Percentiles rank a stretch among this genome's conserved stretches.
Evolutionary conservation across 2,888 invertebrate genomes (phyloP).

Genomic region (Oxystoma pomonae): DNA sequence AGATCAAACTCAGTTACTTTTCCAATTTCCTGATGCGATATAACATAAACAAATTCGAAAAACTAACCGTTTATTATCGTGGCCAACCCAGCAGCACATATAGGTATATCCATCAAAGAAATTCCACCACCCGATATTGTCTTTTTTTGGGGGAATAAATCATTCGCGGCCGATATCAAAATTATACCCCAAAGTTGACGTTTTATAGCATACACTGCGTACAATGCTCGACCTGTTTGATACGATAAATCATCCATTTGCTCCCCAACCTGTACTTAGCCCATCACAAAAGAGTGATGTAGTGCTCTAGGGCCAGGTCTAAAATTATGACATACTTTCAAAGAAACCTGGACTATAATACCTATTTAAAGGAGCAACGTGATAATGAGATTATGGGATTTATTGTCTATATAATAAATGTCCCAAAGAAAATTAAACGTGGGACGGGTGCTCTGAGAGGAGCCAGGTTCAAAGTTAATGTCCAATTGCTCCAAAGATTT

Average conservation of each 20-base stretch:
- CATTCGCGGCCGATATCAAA: slow-evolving; percentile 22
- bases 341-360: slow-evolving; percentile 16
- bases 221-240: slow-evolving; percentile 19
- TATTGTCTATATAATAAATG: not conserved
- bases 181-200: slow-evolving; percentile 26
- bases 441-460: too few relatives aligned
- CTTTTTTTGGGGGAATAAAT: slow-evolving; percentile 20
- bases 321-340: slow-evolving; percentile 22
- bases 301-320: slow-evolving; percentile 29
- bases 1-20: too few relatives aligned
- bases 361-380: not conserved
- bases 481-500: too few relatives aligned
- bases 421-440: too few relatives aligned
- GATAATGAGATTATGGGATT: not conserved
- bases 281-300: slow-evolving; percentile 43
- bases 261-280: slow-evolving; percentile 38
- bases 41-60: too few relatives aligned
- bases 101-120: not conserved
- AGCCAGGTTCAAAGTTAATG: too few relatives aligned
- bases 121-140: not conserved
- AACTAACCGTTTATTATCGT: too few relatives aligned
- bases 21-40: too few relatives aligned
- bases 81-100: not conserved
- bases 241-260: slow-evolving; percentile 29
- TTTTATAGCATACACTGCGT: slow-evolving; percentile 17